A percentile compares a stretch with the other conserved stretches of the same genome.
Conservation (phyloP, 2,888 invertebrate genomes). For the Rotaria socialis region DNA sequence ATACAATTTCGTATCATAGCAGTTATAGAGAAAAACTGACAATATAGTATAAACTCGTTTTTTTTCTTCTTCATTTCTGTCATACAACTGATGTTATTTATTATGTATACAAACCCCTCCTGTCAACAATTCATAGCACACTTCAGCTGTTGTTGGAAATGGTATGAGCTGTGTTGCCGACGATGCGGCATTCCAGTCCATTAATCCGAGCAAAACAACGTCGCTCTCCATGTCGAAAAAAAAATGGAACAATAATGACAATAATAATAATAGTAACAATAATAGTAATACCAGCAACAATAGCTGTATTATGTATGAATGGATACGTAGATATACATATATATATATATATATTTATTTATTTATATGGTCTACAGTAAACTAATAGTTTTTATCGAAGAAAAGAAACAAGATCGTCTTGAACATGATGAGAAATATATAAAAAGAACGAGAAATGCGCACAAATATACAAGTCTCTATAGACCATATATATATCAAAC, state of each 20-base stretch:
- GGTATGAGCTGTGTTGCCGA: slow-evolving; percentile 17
- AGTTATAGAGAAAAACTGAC: background rate
- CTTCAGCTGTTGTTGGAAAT: slow-evolving; percentile 27
- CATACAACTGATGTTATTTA: background rate
- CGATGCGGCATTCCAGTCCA: slow-evolving; percentile 31
- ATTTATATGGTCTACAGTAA: background rate
- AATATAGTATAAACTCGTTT: background rate
- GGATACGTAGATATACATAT: background rate
- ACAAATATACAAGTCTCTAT: background rate
- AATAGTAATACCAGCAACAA: background rate
- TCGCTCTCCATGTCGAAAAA: background rate
- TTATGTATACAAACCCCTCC: slow-evolving; percentile 13
- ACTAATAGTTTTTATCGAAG: background rate
- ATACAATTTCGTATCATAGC: background rate
- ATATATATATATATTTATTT: background rate
- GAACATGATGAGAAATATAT: background rate
- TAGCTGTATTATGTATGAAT: too few species aligned
- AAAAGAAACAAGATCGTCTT: background rate
- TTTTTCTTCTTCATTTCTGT: background rate
- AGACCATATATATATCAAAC: background rate
- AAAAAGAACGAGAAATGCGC: background rate
- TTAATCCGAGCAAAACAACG: slow-evolving; percentile 34
- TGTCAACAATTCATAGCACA: slow-evolving; percentile 29
- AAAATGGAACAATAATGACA: background rate
- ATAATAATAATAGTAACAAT: background rate